These are phyloP conservation scores for Plutomurus gul DNA, from an alignment of 1,140 invertebrate genomes.

Conservation along the genomic window DNA sequence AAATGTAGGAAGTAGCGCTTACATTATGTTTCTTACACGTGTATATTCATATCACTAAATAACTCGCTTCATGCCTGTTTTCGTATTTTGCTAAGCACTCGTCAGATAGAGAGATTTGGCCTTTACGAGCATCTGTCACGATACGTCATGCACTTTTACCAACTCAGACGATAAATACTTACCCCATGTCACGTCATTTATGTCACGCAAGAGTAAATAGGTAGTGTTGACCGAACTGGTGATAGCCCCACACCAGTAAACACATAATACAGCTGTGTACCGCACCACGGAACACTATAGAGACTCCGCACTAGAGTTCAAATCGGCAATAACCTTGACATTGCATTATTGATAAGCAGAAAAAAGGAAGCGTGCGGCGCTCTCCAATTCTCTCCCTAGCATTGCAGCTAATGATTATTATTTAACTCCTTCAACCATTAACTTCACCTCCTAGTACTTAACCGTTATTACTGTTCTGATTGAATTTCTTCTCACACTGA, in stretches of 20 bases:
- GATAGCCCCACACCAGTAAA: too few species aligned
- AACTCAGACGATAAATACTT: too few species aligned
- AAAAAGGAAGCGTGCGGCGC: neutral
- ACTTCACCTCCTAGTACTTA: neutral
- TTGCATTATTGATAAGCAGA: neutral
- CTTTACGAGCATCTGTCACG: slow-evolving; percentile 4
- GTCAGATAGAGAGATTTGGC: neutral
- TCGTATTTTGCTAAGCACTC: neutral
- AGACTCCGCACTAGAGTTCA: neutral
- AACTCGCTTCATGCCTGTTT: neutral
- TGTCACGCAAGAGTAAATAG: too few species aligned
- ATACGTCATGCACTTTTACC: neutral
- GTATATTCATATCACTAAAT: neutral
- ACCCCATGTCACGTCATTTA: neutral
- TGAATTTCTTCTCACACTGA: neutral
- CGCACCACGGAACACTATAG: too few species aligned
- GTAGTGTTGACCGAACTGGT: too few species aligned
- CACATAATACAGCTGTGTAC: too few species aligned
- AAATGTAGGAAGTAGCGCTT: too few species aligned
- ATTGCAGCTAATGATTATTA: slow-evolving; percentile 15
- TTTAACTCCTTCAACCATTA: neutral
- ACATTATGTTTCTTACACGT: too few species aligned
- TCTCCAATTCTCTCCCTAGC: too few species aligned
- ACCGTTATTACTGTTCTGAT: neutral
- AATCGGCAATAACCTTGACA: slow-evolving; percentile 11